Base-by-base conservation (phyloP, 2,888 invertebrate species). In the Belgica antarctica region DNA sequence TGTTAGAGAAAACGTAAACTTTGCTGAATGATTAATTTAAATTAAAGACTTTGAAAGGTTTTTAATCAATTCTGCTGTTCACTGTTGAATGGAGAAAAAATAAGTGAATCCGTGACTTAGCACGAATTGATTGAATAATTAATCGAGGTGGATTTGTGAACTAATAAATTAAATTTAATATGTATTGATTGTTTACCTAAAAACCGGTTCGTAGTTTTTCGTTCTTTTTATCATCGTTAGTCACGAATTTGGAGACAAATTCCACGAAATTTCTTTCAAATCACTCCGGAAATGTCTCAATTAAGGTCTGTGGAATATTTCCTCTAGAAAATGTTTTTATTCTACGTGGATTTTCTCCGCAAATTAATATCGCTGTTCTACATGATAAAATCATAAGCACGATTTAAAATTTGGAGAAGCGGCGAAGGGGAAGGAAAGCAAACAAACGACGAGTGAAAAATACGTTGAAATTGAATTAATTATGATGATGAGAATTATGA, bases 401-500 rank as follows among this genome's bases (percentile, higher is more conserved):
- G 62, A 62, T 62, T 62, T 62, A 62, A 62, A 62, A 34, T 34
- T 15, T 22, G n/a, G n/a, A n/a, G n/a, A n/a, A 31, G 7, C 27
- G 25, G 27, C 7, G 59, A 15, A 59, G 10, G n/a, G 12, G 59
- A 59, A 15, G 3, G 25, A 59, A 5, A 19, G 27, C 25, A 24
- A 59, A 59, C 59, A 59, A 25, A 5, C 1, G 27, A 27, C 22
- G 25, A 52, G 1, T 59, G 27, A 59, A 59, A 59, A 59, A 59
- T 59, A 59, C n/a, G 46, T 46, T 62, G 15, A 47, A 65, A 65
- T 65, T 46, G 47, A 46, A 65, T 65, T 65, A 65, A 65, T 65
- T 65, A 65, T 65, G 47, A 65, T 65, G 46, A 65, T 41, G 59
- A 4, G 59, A 59, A 59, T 59, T 19, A 59, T 59, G 65, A 36